Evolutionary conservation across 2,888 invertebrate genomes (phyloP), one percentile per base, ranked within the genome.

Genomic region (Caenorhabditis becei): DNA sequence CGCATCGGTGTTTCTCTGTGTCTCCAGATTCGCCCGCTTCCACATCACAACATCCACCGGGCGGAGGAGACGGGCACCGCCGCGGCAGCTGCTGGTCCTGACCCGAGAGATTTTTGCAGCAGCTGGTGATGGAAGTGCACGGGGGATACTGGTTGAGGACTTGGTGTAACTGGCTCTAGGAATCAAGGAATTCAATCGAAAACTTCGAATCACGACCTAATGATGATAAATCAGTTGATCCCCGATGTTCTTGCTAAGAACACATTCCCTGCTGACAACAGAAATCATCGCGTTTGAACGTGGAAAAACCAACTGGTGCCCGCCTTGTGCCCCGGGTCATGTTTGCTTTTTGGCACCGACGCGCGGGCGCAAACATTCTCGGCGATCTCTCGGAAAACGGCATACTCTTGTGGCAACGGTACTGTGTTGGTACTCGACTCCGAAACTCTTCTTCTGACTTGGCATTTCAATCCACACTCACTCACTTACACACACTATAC

Each of bases 281-380:
- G n/a, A 24, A 28, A 54, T 26, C 28, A 49, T 49, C 11, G 18
- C 18, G 49, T 49, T 20, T 49, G 49, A 49, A 49, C 28, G 28
- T 26, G 26, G 26, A 58, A n/a, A 56, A 58, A 58, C 58, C 58
- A 58, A 37, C 37, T 58, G 58, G 35, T 58, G 58, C 58, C 37
- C 23, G 28, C n/a, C n/a, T 56, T n/a, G 14, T 32, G 35, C 8
- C 18, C 4, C 37, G 58, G 58, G 58, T 58, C 58, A 58, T 58
- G 37, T 58, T 58, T 58, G 58, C 35, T 58, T 35, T 58, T 58
- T 58, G 58, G 58, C 58, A 58, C 58, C 18, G 58, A 32, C 32
- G 58, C 35, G 58, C 35, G 18, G 14, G 41, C 41, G 58, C 58
- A 58, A 58, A 58, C 58, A 58, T 58, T 58, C 28, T 58, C 58